Conservation (phyloP, 1,140 invertebrate genomes). For the Cydia fagiglandana region DNA sequence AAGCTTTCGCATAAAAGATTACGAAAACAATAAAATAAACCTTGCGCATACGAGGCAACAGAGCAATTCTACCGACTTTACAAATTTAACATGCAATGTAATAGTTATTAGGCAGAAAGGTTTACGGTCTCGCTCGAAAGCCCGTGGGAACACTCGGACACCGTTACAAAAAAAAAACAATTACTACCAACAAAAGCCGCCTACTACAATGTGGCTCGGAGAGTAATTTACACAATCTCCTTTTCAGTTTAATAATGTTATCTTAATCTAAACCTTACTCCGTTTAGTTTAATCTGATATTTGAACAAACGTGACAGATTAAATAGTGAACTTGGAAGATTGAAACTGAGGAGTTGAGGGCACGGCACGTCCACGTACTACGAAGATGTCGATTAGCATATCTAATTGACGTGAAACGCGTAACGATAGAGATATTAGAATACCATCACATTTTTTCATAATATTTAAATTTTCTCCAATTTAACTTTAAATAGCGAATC, state of each 20-base stretch:
- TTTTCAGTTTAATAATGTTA: neutral
- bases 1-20: neutral
- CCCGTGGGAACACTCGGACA: conserved; percentile 39
- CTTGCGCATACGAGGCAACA: neutral
- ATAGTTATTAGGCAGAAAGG: conserved; percentile 22
- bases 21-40: conserved; percentile 1
- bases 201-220: neutral
- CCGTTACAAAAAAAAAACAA: conserved; percentile 46
- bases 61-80: conserved; percentile 2
- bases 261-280: neutral
- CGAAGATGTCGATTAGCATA: too few species aligned
- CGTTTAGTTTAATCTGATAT: too few species aligned
- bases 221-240: neutral
- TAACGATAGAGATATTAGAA: too few species aligned
- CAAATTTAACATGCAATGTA: conserved; percentile 29
- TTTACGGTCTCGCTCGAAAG: conserved; percentile 33
- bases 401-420: too few species aligned
- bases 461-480: too few species aligned
- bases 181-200: conserved; percentile 37
- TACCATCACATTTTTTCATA: too few species aligned
- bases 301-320: too few species aligned
- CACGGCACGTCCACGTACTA: too few species aligned
- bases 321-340: too few species aligned
- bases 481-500: too few species aligned
- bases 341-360: too few species aligned